phyloP scores from a whole-genome alignment of 1,140 invertebrate genomes.

The Trachelipus rathkii region DNA sequence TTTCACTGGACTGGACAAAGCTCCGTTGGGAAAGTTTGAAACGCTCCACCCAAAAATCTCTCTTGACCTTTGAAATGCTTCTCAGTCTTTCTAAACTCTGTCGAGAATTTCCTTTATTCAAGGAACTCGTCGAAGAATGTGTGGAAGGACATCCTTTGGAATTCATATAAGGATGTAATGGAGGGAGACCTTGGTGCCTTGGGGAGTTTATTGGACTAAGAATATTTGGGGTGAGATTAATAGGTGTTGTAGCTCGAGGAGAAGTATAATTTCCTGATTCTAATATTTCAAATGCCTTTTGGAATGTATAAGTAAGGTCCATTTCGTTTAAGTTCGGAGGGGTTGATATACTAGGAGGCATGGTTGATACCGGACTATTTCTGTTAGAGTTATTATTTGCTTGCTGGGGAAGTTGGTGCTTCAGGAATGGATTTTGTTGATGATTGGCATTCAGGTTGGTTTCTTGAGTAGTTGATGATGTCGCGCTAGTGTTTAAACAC shows the following conservation, averaged over 20 bases:
- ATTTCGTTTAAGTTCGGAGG: neutral
- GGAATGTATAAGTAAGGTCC: neutral
- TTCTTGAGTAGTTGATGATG: neutral
- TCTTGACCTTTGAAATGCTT: conserved; percentile 56
- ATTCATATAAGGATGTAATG: neutral
- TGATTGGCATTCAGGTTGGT: neutral
- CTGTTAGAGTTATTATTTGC: neutral
- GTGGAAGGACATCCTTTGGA: neutral
- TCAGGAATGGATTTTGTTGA: neutral
- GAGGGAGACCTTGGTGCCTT: neutral
- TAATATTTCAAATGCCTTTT: neutral
- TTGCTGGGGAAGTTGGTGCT: neutral
- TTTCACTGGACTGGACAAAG: conserved; percentile 52
- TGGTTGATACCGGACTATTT: neutral
- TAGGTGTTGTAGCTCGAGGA: neutral
- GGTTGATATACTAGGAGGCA: neutral
- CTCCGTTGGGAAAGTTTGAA: conserved; percentile 52
- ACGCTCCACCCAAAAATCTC: conserved; percentile 57
- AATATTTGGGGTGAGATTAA: neutral
- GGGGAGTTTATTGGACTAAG: neutral
- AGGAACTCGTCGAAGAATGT: neutral
- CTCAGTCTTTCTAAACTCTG: conserved; percentile 38
- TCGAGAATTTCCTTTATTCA: conserved; percentile 27
- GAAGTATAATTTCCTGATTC: neutral
- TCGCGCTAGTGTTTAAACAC: neutral